A percentile compares a stretch with the other conserved stretches of the same genome.
These are phyloP conservation scores for Gymnoscopelus braueri DNA, from an alignment of 2,797 vertebrate species.

Conservation along the genomic window DNA sequence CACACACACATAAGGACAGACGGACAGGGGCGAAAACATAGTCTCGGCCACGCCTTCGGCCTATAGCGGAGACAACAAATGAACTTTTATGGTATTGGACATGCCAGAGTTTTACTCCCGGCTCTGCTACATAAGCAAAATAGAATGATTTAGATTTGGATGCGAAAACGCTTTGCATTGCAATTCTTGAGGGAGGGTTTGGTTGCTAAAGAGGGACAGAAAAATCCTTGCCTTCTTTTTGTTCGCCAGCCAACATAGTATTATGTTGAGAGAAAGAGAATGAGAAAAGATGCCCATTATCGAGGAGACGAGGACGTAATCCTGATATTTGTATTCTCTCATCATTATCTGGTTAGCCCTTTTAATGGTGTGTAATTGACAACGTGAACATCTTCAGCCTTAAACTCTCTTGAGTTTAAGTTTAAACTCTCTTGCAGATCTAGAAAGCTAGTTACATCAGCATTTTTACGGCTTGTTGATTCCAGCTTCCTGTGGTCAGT, in stretches of 20 bases:
- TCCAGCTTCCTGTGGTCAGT: neutral
- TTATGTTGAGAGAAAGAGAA: constrained; percentile 44
- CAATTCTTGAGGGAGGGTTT: constrained; percentile 23
- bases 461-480: neutral
- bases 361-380: constrained; percentile 41
- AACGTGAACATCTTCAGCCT: constrained; percentile 47
- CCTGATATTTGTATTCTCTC: constrained; percentile 48
- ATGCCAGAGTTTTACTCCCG: constrained; percentile 25
- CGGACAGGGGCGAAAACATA: too few relatives aligned
- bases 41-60: too few relatives aligned
- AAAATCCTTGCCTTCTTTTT: constrained; percentile 33
- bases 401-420: constrained; percentile 13
- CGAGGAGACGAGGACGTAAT: constrained; percentile 29
- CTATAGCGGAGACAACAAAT: constrained; percentile 39
- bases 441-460: neutral
- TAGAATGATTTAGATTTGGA: constrained; percentile 33
- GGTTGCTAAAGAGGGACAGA: constrained; percentile 33
- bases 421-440: too few relatives aligned
- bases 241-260: constrained; percentile 28
- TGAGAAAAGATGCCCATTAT: constrained; percentile 52
- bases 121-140: constrained; percentile 45
- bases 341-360: constrained; percentile 44
- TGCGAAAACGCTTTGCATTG: constrained; percentile 33
- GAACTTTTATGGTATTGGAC: constrained; percentile 60
- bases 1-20: too few relatives aligned